These are phyloP conservation scores for Amblyjoppa proteus DNA, from an alignment of 2,888 invertebrate species.

Conservation along the genomic window DNA sequence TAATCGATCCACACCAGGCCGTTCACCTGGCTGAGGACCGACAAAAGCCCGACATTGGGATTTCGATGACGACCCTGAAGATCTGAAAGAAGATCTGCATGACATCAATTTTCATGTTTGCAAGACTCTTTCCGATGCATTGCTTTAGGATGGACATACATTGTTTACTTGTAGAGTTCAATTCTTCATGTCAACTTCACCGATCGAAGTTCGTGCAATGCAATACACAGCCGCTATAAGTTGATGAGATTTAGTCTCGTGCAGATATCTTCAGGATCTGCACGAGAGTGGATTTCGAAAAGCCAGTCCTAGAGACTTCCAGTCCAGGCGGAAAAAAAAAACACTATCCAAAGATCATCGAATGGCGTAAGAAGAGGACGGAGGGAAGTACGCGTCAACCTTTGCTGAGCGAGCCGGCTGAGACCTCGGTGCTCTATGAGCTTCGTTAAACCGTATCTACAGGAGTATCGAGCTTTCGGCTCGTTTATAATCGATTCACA, in stretches of 20 bases:
- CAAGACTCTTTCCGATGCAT: no score
- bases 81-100: no score
- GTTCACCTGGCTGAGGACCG: slow-evolving; percentile 80
- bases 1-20: slow-evolving; percentile 69
- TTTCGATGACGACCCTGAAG: background rate
- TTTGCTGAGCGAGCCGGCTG: slow-evolving; percentile 42
- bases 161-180: no score
- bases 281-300: slow-evolving; percentile 46
- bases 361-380: slow-evolving; percentile 48
- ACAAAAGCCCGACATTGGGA: slow-evolving; percentile 38
- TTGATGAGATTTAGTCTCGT: no score
- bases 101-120: no score
- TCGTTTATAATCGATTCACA: slow-evolving; percentile 20
- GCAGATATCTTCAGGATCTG: no score
- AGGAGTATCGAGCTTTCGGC: background rate
- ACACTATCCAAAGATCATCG: slow-evolving; percentile 37
- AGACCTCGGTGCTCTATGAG: background rate
- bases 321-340: slow-evolving; percentile 27
- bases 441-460: slow-evolving; percentile 15
- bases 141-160: no score
- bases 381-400: slow-evolving; percentile 62
- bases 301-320: slow-evolving; percentile 67
- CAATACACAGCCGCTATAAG: no score
- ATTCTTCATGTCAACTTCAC: no score
- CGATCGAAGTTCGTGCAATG: no score